Conservation (phyloP, 1,140 invertebrate species). For the Drosophila ambigua region DNA sequence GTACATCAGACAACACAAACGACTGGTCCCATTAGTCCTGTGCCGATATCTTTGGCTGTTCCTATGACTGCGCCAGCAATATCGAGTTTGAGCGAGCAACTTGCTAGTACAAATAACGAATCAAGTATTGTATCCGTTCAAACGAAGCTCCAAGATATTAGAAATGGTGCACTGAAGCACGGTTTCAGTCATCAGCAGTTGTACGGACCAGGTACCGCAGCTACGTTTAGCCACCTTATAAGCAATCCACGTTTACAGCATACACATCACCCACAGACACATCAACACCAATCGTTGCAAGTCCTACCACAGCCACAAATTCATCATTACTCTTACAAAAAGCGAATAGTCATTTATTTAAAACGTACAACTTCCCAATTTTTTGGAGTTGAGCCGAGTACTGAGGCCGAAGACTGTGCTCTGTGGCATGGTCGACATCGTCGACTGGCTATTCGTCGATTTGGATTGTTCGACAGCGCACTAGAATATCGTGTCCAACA, state of each 20-base stretch:
- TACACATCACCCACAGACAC: slow-evolving; percentile 45
- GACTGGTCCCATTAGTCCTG: slow-evolving; percentile 81
- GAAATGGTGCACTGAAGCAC: slow-evolving; percentile 16
- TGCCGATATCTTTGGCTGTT: slow-evolving; percentile 64
- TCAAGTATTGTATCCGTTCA: slow-evolving; percentile 28
- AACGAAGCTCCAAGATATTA: slow-evolving; percentile 16
- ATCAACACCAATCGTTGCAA: slow-evolving; percentile 48
- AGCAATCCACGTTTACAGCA: slow-evolving; percentile 44
- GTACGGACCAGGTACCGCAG: slow-evolving; percentile 14
- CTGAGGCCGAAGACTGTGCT: slow-evolving; percentile 86
- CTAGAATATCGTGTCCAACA: slow-evolving; percentile 42
- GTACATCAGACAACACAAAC: slow-evolving; percentile 83
- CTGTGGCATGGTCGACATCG: slow-evolving; percentile 89
- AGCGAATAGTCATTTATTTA: slow-evolving; percentile 86
- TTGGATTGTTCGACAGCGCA: slow-evolving; percentile 66
- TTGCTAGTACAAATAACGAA: slow-evolving; percentile 29
- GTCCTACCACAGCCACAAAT: slow-evolving; percentile 51
- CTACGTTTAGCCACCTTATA: slow-evolving; percentile 24
- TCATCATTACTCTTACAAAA: slow-evolving; percentile 73
- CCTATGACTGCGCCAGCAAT: slow-evolving; percentile 31
- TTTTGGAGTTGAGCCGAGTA: slow-evolving; percentile 89
- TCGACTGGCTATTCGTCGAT: slow-evolving; percentile 85
- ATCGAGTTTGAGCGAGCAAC: slow-evolving; percentile 13
- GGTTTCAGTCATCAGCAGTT: slow-evolving; percentile 36
- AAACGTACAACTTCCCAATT: slow-evolving; percentile 88